phyloP scores from a whole-genome alignment of 2,113 vertebrate genomes.

The Tretioscincus oriximinensis region DNA sequence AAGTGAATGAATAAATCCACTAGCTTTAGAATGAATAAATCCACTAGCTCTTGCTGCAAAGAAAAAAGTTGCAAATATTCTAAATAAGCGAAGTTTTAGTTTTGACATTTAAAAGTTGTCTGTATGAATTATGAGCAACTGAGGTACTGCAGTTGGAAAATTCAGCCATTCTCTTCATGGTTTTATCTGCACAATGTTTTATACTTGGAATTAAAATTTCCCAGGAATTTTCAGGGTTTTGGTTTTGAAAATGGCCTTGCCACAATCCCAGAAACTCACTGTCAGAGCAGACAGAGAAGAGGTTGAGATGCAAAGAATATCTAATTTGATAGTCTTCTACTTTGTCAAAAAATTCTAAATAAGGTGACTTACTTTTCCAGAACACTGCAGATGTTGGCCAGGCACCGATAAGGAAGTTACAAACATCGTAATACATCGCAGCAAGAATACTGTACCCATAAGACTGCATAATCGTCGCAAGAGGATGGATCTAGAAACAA shows the following conservation, averaged over 20 bases:
- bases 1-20: no score
- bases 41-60: no score
- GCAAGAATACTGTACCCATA: conserved; percentile 98
- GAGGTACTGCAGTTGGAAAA: no score
- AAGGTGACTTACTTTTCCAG: conserved; percentile 86
- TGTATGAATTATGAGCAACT: no score
- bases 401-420: conserved; percentile 98
- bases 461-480: conserved; percentile 93
- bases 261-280: no score
- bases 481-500: conserved; percentile 86
- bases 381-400: conserved; percentile 96
- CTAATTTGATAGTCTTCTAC: not conserved
- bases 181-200: not conserved
- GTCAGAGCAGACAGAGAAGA: not conserved
- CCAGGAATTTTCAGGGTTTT: not conserved
- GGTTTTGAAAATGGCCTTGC: no score
- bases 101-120: no score
- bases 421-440: conserved; percentile 98
- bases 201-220: not conserved
- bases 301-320: not conserved
- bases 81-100: no score
- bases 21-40: not conserved
- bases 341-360: not conserved
- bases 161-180: no score
- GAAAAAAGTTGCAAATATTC: no score